Evolutionary conservation across 2,113 vertebrate species (phyloP).

Genomic region (Pedetes capensis): DNA sequence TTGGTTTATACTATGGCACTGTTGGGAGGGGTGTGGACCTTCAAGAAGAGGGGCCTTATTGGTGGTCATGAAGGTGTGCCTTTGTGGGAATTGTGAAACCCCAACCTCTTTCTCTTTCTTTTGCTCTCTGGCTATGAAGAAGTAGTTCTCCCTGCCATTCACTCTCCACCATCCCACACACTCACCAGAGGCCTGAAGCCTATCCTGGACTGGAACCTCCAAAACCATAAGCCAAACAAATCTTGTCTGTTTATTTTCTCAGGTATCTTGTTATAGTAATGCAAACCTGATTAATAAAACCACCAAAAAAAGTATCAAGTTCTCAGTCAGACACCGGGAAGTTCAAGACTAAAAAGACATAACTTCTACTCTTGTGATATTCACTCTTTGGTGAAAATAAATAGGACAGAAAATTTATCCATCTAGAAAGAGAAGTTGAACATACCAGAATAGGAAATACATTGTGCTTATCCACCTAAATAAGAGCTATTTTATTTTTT

Average conservation of each 20-base stretch:
- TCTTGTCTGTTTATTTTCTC: not conserved
- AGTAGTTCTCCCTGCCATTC: not conserved
- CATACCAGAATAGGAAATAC: not conserved
- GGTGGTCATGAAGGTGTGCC: too few relatives aligned
- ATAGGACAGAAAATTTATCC: not conserved
- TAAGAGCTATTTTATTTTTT: constrained; percentile 15
- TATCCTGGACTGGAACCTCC: not conserved
- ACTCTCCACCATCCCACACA: too few relatives aligned
- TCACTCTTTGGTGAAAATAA: not conserved
- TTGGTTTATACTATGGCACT: too few relatives aligned
- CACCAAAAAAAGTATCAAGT: not conserved
- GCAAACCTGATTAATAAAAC: not conserved
- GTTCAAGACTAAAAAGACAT: not conserved
- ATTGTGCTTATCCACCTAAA: not conserved
- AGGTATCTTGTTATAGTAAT: not conserved
- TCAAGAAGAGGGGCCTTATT: not conserved
- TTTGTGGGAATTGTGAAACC: not conserved
- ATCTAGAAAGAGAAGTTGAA: not conserved
- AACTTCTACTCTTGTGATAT: not conserved
- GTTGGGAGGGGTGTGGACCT: too few relatives aligned
- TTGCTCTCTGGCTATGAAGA: not conserved
- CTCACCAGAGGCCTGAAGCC: not conserved
- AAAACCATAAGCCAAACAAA: not conserved
- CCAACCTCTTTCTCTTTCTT: not conserved
- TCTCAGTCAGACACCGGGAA: not conserved